Base-by-base conservation (phyloP, 1,140 invertebrate genomes). In the Neelides sp. region DNA sequence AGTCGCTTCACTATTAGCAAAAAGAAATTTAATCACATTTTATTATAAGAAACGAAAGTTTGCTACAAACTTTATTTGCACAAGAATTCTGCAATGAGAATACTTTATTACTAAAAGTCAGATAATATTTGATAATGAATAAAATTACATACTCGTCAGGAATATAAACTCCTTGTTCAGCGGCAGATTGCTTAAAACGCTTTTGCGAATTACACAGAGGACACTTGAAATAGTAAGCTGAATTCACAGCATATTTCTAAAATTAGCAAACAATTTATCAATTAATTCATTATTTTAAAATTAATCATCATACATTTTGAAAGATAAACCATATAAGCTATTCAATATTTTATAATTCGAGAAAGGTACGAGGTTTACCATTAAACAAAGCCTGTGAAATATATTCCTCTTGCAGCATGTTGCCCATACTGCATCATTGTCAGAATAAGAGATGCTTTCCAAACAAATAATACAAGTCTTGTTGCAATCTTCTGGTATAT, bases 191-290 rank as follows among this genome's bases (percentile, higher is more conserved):
- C 27, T 69, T 65, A 65, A 82, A 82, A 1, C 55, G 48, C 0
- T 69, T 63, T 40, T 72, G 73, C 59, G 78, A 73, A 54, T 80
- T 81, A 58, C 80, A 83, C 0, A 80, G 66, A 0, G 80, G 79
- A 67, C 80, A 83, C 59, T 78, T 79, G 35, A 81, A 71, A 57
- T 77, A 80, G 58, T 81, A 75, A 10, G 76, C 75, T 39, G 74
- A 67, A 57, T 63, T 69, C 1, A 68, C 42, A 1, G 74, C 73
- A 57, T 71, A 67, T 57, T 61, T 62, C 68, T 74, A 63, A 26
- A 65, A 57, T 37, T 57, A 46, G 45, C 41, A 45, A 51, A 50
- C 42, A 43, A 49, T 12, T 4, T 39, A 7, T 4, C 5, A 19
- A 35, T 7, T 39, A 10, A 15, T 8, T 34, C 30, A 34, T 34